phyloP scores from a whole-genome alignment of 2,113 vertebrate species.

The Planiliza haematocheilus region DNA sequence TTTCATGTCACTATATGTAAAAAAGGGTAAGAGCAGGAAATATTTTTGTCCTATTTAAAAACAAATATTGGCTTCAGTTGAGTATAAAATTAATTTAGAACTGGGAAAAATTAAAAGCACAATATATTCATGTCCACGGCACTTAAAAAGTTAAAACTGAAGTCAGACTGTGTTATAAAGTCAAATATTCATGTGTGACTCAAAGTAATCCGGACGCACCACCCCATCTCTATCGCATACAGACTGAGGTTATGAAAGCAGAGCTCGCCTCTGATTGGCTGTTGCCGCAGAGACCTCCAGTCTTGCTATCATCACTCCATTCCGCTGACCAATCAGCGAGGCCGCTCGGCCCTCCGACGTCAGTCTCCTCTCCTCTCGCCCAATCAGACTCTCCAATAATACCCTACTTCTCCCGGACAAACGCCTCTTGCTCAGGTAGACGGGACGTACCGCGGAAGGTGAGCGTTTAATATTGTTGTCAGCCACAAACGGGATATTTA shows the following conservation, averaged over 20 bases:
- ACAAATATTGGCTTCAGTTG: no score
- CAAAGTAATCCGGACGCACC: slow-evolving; percentile 35
- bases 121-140: no score
- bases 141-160: neutral
- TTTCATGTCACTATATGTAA: no score
- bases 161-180: neutral
- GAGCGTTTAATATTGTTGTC: neutral
- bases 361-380: slow-evolving; percentile 60
- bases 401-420: slow-evolving; percentile 58
- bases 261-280: slow-evolving; percentile 72
- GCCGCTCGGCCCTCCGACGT: slow-evolving; percentile 47
- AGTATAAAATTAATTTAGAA: no score
- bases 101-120: no score
- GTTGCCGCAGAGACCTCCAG: slow-evolving; percentile 53
- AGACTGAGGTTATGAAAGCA: slow-evolving; percentile 54
- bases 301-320: slow-evolving; percentile 87
- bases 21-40: no score
- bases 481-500: accelerated
- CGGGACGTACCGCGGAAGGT: slow-evolving; percentile 55
- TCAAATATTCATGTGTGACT: slow-evolving; percentile 4
- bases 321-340: slow-evolving; percentile 73
- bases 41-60: no score
- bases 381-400: slow-evolving; percentile 67
- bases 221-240: slow-evolving; percentile 33
- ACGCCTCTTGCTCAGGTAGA: slow-evolving; percentile 70